These are phyloP conservation scores for Hyla sarda DNA, from an alignment of 2,113 vertebrate genomes.

Conservation along the genomic window DNA sequence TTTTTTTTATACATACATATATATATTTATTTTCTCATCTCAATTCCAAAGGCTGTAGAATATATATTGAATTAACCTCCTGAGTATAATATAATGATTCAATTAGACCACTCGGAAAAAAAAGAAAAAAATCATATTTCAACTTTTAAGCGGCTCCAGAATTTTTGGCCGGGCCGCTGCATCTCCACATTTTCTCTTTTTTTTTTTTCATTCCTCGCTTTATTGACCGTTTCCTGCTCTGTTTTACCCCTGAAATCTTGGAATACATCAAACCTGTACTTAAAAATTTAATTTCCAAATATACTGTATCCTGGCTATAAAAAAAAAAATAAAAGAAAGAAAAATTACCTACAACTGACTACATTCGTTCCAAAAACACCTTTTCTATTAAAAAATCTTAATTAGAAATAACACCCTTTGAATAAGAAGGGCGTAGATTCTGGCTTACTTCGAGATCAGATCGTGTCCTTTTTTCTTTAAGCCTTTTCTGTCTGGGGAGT, in stretches of 20 bases:
- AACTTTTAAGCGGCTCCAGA: slow-evolving; percentile 47
- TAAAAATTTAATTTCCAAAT: slow-evolving; percentile 38
- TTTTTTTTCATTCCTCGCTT: slow-evolving; percentile 15
- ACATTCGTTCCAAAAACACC: slow-evolving; percentile 54
- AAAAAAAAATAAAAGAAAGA: too few species aligned
- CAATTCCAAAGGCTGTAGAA: slow-evolving; percentile 35
- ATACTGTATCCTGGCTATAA: slow-evolving; percentile 37
- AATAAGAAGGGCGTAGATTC: slow-evolving; percentile 48
- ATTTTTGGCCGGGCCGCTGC: slow-evolving; percentile 2
- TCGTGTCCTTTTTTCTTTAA: slow-evolving; percentile 31
- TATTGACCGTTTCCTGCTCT: background rate
- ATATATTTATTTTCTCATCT: background rate
- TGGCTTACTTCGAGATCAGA: slow-evolving; percentile 20
- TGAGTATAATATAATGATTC: slow-evolving; percentile 49
- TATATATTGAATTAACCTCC: slow-evolving; percentile 38
- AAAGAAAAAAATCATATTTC: slow-evolving; percentile 35
- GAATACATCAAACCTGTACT: slow-evolving; percentile 38
- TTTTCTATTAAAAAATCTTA: slow-evolving; percentile 54
- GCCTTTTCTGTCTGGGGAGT: slow-evolving; percentile 33
- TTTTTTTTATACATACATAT: slow-evolving; percentile 8
- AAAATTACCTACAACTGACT: slow-evolving; percentile 48
- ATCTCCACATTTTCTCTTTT: background rate
- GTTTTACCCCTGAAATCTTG: background rate
- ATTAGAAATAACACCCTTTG: slow-evolving; percentile 56
- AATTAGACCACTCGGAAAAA: slow-evolving; percentile 48